Evolutionary conservation across 2,797 vertebrate genomes (phyloP), one percentile per base, ranked within the genome.

Genomic region (Sebastes taczanowskii): DNA sequence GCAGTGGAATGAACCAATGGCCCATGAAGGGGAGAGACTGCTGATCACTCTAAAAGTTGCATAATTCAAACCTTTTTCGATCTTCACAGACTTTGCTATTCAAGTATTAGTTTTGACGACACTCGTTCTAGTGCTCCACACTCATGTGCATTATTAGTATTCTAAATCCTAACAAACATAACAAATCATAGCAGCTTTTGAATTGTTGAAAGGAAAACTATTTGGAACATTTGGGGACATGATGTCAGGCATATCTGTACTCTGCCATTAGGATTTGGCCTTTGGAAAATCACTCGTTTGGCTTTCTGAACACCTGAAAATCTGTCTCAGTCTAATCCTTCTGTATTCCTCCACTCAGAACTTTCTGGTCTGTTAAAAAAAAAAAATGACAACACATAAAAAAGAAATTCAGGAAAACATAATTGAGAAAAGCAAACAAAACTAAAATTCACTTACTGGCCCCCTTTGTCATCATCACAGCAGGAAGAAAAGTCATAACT

Each of bases 1-100:
- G 72, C 68, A n/a, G 42, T 78, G 70, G 83, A 79, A 67, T 77
- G 11, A 83, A 71, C 68, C 80, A 59, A 13, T 9, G 11, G 69
- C 65, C 62, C 62, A 72, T 20, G 14, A 85, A 81, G 61, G 83
- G 74, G 61, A 78, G 38, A 27, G 1, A 49, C 82, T 72, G 73
- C 81, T 80, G 66, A 84, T 88, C 76, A 72, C 55, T 62, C 25
- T 71, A 55, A 75, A 65, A 4, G 9, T 60, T 71, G 6, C 62
- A 70, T 71, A 62, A 78, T 75, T 83, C 23, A 67, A 73, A 38
- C 14, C 1, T 35, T 83, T 84, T 86, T 86, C 71, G 65, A 46
- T 82, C 86, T 84, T 42, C 79, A 91, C 86, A 90, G 75, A 85
- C 82, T 30, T 80, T 84, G 84, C 77, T 65, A 70, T 86, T 89